phyloP scores from a whole-genome alignment of 2,113 vertebrate genomes.

The Hemibagrus wyckioides region DNA sequence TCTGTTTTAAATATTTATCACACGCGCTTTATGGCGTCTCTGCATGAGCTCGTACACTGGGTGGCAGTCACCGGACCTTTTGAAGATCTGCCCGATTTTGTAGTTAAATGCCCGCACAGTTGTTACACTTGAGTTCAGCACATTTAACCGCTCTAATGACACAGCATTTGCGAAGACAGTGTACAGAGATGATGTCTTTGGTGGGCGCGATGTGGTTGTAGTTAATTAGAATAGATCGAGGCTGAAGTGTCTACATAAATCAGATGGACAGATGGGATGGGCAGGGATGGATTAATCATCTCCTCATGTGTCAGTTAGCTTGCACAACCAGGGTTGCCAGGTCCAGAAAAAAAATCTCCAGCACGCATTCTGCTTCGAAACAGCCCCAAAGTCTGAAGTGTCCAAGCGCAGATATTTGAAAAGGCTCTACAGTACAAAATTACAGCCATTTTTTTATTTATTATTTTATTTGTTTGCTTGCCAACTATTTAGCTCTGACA shows the following conservation, averaged over 20 bases:
- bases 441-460: not conserved
- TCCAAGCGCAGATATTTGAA: not conserved
- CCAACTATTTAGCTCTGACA: not conserved
- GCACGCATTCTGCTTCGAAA: not conserved
- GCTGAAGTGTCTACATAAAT: conserved; percentile 57
- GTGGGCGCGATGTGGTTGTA: conserved; percentile 50
- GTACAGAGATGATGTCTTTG: conserved; percentile 40
- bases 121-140: conserved; percentile 37
- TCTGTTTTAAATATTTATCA: not conserved
- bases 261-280: conserved; percentile 55
- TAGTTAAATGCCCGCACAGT: conserved; percentile 26
- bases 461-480: not conserved
- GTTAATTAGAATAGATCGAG: conserved; percentile 60
- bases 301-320: conserved; percentile 36
- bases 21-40: not conserved
- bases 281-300: conserved; percentile 52
- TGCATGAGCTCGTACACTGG: not conserved
- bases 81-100: conserved; percentile 1
- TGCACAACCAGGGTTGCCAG: conserved; percentile 11
- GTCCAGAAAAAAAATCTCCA: not conserved
- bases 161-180: conserved; percentile 32
- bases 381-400: not conserved
- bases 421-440: not conserved
- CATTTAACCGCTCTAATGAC: conserved; percentile 51
- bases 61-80: conserved; percentile 1